A percentile compares a stretch with the other conserved stretches of the same genome.
Evolutionary conservation across 2,888 invertebrate genomes (phyloP).

Genomic region (Pammene fasciana): DNA sequence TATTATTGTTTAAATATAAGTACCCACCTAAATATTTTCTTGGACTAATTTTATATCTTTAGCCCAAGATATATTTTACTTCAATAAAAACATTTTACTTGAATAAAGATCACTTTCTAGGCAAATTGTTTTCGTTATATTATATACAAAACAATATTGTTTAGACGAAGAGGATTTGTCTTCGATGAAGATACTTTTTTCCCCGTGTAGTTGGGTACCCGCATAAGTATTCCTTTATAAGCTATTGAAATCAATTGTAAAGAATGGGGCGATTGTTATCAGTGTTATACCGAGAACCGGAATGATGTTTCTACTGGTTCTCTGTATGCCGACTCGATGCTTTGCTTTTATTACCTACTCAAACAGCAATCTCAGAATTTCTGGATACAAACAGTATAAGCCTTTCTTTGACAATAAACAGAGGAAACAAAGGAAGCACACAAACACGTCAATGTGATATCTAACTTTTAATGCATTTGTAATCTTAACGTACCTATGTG

Average conservation of each 20-base stretch:
- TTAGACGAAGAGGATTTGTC: too few species aligned
- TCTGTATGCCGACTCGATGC: neutral
- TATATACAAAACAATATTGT: too few species aligned
- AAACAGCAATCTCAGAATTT: neutral
- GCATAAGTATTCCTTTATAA: constrained; percentile 10
- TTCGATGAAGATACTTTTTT: too few species aligned
- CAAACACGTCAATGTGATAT: constrained; percentile 8
- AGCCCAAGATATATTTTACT: too few species aligned
- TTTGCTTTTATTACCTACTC: neutral
- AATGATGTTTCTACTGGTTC: constrained; percentile 12
- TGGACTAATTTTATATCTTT: too few species aligned
- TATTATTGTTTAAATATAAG: too few species aligned
- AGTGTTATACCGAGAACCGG: constrained; percentile 3
- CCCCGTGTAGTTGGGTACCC: constrained; percentile 14
- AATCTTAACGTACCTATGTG: constrained; percentile 11
- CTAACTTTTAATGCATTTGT: constrained; percentile 8
- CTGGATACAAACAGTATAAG: constrained; percentile 7
- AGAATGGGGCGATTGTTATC: constrained; percentile 23
- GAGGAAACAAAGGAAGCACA: constrained; percentile 6
- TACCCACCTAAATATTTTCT: too few species aligned
- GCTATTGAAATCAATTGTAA: constrained; percentile 23
- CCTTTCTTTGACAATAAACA: constrained; percentile 8
- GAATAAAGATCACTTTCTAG: too few species aligned
- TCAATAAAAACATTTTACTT: too few species aligned
- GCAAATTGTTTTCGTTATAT: too few species aligned